These are phyloP conservation scores for Caligus rogercresseyi DNA, from an alignment of 1,140 invertebrate genomes.

Conservation along the genomic window DNA sequence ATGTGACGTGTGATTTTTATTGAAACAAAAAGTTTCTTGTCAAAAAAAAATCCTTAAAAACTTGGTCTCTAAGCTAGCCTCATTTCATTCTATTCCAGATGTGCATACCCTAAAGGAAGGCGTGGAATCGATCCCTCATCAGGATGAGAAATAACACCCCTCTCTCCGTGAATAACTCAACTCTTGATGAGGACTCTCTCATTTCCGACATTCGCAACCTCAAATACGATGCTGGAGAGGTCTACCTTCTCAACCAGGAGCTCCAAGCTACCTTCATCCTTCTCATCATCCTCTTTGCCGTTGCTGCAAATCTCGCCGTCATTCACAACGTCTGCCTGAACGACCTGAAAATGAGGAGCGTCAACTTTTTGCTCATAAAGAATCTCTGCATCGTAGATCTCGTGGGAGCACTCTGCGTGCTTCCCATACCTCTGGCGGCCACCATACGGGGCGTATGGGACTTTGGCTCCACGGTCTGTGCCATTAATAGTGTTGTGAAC, in stretches of 20 bases:
- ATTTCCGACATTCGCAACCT: slow-evolving; percentile 7
- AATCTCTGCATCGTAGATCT: slow-evolving; percentile 28
- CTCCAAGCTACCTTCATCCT: slow-evolving; percentile 10
- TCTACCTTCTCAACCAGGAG: slow-evolving; percentile 19
- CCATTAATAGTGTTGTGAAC: slow-evolving; percentile 26
- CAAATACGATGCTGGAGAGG: neutral
- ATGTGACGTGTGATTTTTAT: too few relatives aligned
- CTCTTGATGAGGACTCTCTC: slow-evolving; percentile 21
- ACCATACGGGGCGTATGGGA: slow-evolving; percentile 25
- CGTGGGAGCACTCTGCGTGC: slow-evolving; percentile 26
- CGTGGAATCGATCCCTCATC: too few relatives aligned
- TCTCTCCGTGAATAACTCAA: too few relatives aligned
- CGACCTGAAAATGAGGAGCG: slow-evolving; percentile 26
- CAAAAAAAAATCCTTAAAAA: too few relatives aligned
- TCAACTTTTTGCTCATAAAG: slow-evolving; percentile 28
- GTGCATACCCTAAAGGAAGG: too few relatives aligned
- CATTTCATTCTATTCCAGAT: too few relatives aligned
- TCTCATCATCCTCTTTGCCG: slow-evolving; percentile 24
- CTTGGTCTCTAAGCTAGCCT: too few relatives aligned
- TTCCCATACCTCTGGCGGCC: slow-evolving; percentile 26
- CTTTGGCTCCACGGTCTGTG: slow-evolving; percentile 24
- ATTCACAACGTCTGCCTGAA: slow-evolving; percentile 26
- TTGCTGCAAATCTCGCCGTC: slow-evolving; percentile 25
- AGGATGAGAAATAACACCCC: too few relatives aligned
- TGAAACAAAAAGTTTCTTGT: too few relatives aligned